Evolutionary conservation across 1,140 invertebrate genomes (phyloP).

Genomic region (Anastrepha obliqua): DNA sequence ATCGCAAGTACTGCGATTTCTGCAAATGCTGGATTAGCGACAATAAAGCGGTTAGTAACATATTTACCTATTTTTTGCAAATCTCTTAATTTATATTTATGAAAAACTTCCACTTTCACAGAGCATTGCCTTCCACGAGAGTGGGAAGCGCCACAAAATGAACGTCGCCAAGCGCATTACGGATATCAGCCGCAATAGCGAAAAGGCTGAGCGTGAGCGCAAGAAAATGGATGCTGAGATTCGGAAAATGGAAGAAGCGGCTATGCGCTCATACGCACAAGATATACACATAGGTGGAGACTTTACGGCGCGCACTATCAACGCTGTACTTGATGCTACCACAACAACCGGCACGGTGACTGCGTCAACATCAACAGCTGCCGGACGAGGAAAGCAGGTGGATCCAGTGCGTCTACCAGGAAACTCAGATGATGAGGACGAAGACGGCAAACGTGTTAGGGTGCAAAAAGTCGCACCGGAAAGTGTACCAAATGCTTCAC

Average conservation of each 20-base stretch:
- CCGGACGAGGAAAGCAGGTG: conserved; percentile 60
- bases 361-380: neutral
- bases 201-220: conserved; percentile 85
- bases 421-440: conserved; percentile 72
- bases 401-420: conserved; percentile 70
- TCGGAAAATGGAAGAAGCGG: conserved; percentile 91
- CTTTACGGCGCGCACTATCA: conserved; percentile 79
- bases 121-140: conserved; percentile 96
- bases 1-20: conserved; percentile 96
- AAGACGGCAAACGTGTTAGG: conserved; percentile 68
- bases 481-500: conserved; percentile 70
- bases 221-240: conserved; percentile 87
- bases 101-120: conserved; percentile 67
- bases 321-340: conserved; percentile 61
- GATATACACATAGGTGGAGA: conserved; percentile 80
- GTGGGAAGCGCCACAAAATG: conserved; percentile 93
- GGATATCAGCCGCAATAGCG: conserved; percentile 89
- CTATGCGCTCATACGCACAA: conserved; percentile 87
- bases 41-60: conserved; percentile 89
- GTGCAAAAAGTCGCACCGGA: conserved; percentile 70
- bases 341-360: neutral
- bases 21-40: conserved; percentile 99
- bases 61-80: neutral
- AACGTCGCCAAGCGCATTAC: conserved; percentile 92
- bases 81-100: conserved; percentile 11